Evolutionary conservation across 2,888 invertebrate genomes (phyloP).

Genomic region (Carpatolechia fugitivella): DNA sequence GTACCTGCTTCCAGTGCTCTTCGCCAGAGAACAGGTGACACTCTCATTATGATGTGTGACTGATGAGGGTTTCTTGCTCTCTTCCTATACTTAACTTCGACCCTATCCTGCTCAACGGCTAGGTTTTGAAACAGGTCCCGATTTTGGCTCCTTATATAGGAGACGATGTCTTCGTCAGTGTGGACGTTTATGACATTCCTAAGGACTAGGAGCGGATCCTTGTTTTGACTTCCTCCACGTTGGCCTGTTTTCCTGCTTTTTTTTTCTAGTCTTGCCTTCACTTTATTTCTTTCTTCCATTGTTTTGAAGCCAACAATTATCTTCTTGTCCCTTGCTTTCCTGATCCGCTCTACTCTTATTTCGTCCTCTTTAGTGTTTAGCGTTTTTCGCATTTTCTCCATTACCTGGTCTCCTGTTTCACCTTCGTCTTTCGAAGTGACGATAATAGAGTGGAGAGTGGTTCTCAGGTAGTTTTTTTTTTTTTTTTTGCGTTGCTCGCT

Average conservation of each 20-base stretch:
- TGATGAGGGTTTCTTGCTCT: slow-evolving; percentile 6
- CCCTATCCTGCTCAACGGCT: background rate
- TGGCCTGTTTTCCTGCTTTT: too few species aligned
- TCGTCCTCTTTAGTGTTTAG: background rate
- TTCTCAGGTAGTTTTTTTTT: too few species aligned
- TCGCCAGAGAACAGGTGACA: background rate
- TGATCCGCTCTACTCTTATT: background rate
- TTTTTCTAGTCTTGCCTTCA: background rate
- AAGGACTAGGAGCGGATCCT: background rate
- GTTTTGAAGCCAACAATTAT: slow-evolving; percentile 6
- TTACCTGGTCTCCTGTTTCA: background rate
- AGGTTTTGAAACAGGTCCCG: background rate
- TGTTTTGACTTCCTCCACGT: too few species aligned
- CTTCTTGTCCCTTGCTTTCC: slow-evolving; percentile 6
- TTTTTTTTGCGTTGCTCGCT: too few species aligned
- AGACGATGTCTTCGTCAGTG: slow-evolving; percentile 2
- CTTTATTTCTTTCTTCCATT: too few species aligned
- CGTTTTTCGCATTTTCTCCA: background rate
- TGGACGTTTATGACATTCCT: background rate
- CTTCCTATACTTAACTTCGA: background rate
- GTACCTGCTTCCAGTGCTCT: background rate
- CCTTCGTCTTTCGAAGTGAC: too few species aligned
- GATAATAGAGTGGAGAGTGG: too few species aligned
- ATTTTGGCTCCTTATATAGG: background rate
- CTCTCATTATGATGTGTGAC: background rate